Base-by-base conservation (phyloP, 2,888 invertebrate species). In the Hoplodrina blanda region DNA sequence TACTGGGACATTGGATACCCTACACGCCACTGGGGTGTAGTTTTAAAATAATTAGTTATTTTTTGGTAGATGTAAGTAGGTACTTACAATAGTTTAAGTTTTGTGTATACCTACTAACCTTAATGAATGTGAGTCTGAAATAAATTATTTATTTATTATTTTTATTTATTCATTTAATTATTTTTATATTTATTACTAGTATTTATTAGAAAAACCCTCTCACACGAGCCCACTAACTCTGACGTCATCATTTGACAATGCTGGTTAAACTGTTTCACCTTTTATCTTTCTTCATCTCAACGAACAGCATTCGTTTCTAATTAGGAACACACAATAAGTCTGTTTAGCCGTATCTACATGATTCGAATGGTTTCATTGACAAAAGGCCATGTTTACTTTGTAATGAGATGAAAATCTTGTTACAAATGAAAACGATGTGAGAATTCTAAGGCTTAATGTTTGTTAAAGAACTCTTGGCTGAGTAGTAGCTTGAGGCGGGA, bases 351-450 rank as follows among this genome's bases (percentile, higher is more conserved):
- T 76, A 62, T 68, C 30, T 74, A 71, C 59, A 81, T 80, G 83
- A 84, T 78, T 76, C 78, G 68, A 77, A 68, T 78, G 78, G 76
- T 76, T 80, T 80, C 65, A 66, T 66, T 64, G 55, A 84, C 82
- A 87, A 84, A 84, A 69, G 76, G 50, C 62, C 59, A 73, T 72
- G 64, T 85, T 83, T 80, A 74, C 78, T 82, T 81, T 81, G 67
- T 77, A 77, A 83, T 84, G 78, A 80, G 70, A 69, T 75, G 69
- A 62, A 69, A 75, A 73, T 62, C 80, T 80, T 81, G 79, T 78
- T 72, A 63, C 59, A 49, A 72, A 64, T 66, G 65, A 25, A 56
- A 81, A 78, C 56, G n/a, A 53, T 73, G 66, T 61, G 69, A 30
- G 41, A 68, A 59, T 76, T 65, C 33, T 56, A 52, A 64, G 41